phyloP scores from a whole-genome alignment of 2,888 invertebrate genomes.

The Syrista parreyssii region DNA sequence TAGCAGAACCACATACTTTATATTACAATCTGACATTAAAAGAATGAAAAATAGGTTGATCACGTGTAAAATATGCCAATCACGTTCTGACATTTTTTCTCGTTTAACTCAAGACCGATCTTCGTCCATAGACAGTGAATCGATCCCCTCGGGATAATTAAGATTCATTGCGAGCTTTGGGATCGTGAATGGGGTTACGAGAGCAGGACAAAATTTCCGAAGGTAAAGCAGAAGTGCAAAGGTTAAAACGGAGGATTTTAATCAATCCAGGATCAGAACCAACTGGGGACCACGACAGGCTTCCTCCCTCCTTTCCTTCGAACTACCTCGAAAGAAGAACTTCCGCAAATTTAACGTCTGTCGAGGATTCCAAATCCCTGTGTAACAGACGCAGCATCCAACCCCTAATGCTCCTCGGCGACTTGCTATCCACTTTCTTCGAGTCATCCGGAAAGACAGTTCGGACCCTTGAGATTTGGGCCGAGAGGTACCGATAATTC shows the following conservation, averaged over 20 bases:
- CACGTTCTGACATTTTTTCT: constrained; percentile 20
- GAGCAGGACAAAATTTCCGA: constrained; percentile 13
- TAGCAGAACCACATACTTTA: not conserved
- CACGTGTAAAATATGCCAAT: not conserved
- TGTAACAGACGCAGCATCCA: not conserved
- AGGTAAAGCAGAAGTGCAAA: constrained; percentile 13
- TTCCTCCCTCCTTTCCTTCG: not conserved
- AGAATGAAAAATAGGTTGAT: not conserved
- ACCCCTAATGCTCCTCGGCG: not conserved
- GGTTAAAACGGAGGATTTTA: constrained; percentile 29
- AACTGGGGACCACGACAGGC: not conserved
- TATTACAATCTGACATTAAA: not conserved
- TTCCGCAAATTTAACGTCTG: not conserved
- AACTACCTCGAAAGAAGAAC: not conserved
- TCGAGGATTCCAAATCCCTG: not conserved
- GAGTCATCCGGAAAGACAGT: not conserved
- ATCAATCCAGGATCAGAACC: constrained; percentile 21
- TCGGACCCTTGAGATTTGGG: constrained; percentile 17
- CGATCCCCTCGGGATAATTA: constrained; percentile 27
- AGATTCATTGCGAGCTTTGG: constrained; percentile 28
- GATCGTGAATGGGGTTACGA: constrained; percentile 2
- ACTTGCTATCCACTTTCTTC: not conserved
- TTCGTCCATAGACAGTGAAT: not conserved
- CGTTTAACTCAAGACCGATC: constrained; percentile 6
- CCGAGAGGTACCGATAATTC: constrained; percentile 19